phyloP scores from a whole-genome alignment of 2,113 vertebrate species.

The Cyprinodon brontotheroides region DNA sequence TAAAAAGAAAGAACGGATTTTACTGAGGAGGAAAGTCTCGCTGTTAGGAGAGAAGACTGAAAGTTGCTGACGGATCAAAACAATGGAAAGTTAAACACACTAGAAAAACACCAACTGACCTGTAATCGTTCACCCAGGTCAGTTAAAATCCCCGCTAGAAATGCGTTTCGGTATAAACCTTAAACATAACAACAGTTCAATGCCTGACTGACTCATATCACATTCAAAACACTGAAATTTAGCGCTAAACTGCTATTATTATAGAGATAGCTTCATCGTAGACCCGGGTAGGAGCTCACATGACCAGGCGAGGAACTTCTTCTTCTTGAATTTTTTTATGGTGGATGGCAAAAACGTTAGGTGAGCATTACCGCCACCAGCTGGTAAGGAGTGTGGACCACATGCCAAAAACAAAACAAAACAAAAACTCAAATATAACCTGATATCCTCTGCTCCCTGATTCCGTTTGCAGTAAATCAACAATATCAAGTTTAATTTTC shows the following conservation, averaged over 20 bases:
- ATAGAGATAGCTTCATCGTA: neutral
- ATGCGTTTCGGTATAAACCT: neutral
- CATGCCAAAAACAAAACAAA: no score
- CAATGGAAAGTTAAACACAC: neutral
- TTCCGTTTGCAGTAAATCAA: no score
- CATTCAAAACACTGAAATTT: rapidly evolving
- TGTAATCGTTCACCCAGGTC: neutral
- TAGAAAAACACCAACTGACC: conserved; percentile 6
- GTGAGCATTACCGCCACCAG: no score
- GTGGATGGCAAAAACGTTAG: no score
- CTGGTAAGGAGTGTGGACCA: no score
- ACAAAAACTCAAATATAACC: no score
- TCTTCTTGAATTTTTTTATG: no score
- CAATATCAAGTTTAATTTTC: no score
- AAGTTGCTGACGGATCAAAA: conserved; percentile 40
- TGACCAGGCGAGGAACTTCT: conserved; percentile 1
- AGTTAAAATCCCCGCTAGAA: neutral
- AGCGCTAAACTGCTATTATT: rapidly evolving
- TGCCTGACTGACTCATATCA: neutral
- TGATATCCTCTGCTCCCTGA: no score
- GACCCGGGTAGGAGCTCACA: conserved; percentile 16
- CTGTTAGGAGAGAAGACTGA: rapidly evolving
- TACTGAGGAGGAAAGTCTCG: neutral
- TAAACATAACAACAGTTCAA: rapidly evolving
- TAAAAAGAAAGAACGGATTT: neutral